These are phyloP conservation scores for Chesias legatella DNA, from an alignment of 2,888 invertebrate genomes.

Conservation along the genomic window DNA sequence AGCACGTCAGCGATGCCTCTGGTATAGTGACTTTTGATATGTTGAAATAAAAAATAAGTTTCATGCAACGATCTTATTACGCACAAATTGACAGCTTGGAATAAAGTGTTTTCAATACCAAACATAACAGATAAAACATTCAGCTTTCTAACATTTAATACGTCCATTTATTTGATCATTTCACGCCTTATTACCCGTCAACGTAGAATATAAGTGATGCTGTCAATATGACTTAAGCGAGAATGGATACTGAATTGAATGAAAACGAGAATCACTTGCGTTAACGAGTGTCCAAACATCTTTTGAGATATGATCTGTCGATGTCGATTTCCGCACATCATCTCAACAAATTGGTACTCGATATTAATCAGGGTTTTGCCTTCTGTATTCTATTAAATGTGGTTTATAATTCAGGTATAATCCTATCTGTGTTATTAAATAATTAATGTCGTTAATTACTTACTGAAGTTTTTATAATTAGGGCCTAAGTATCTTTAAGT, in stretches of 20 bases:
- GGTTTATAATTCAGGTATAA: constrained; percentile 1
- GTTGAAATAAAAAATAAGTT: neutral
- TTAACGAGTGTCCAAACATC: constrained; percentile 33
- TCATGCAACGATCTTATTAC: too few species aligned
- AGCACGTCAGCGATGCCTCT: too few species aligned
- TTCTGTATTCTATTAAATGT: neutral
- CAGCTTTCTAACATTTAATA: constrained; percentile 14
- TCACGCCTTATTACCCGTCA: constrained; percentile 12
- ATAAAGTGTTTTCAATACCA: neutral
- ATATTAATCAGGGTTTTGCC: constrained; percentile 2
- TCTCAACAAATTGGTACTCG: constrained; percentile 47
- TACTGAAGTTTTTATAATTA: too few species aligned
- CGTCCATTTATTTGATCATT: constrained; percentile 15
- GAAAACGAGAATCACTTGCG: constrained; percentile 32
- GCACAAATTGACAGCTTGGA: neutral
- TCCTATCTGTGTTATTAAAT: too few species aligned
- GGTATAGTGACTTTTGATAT: neutral
- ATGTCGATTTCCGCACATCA: constrained; percentile 39
- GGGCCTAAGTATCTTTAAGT: too few species aligned
- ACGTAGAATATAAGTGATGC: constrained; percentile 14
- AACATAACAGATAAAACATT: constrained; percentile 4
- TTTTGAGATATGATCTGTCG: constrained; percentile 28
- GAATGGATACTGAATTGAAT: constrained; percentile 19
- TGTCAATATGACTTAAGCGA: constrained; percentile 19
- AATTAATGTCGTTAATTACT: too few species aligned